Percentiles rank a stretch among this genome's conserved stretches.
phyloP scores from a whole-genome alignment of 1,140 invertebrate species.

The Phenacoccus solenopsis region DNA sequence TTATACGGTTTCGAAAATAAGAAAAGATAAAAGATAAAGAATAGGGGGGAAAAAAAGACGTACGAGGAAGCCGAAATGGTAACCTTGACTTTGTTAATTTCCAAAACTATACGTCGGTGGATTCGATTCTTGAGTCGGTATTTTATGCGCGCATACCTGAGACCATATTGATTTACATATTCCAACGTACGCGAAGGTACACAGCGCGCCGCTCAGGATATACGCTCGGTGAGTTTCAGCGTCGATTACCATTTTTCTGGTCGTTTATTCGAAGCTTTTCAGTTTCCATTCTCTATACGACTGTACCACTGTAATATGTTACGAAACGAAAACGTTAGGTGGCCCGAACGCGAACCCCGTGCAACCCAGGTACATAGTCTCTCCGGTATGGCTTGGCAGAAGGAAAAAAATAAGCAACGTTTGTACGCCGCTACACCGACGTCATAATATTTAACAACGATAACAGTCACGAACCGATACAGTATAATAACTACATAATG shows the following conservation, averaged over 20 bases:
- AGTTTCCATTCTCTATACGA: too few relatives aligned
- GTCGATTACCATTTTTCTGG: background rate
- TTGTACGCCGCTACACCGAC: background rate
- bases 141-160: background rate
- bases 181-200: background rate
- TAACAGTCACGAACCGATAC: conserved; percentile 1
- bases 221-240: background rate
- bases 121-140: background rate
- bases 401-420: too few relatives aligned
- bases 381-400: too few relatives aligned
- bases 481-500: conserved; percentile 3
- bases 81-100: background rate
- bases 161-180: background rate
- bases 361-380: too few relatives aligned
- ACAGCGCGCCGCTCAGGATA: background rate
- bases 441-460: conserved; percentile 3
- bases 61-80: too few relatives aligned
- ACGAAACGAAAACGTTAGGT: too few relatives aligned
- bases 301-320: too few relatives aligned
- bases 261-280: too few relatives aligned
- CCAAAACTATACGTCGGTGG: too few relatives aligned
- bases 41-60: background rate
- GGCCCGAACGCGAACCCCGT: too few relatives aligned
- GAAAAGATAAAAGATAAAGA: background rate
- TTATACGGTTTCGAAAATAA: background rate